Percentiles rank a stretch among this genome's conserved stretches.
Conservation (phyloP, 2,113 vertebrate species). For the Ptilorrhoa leucosticta region DNA sequence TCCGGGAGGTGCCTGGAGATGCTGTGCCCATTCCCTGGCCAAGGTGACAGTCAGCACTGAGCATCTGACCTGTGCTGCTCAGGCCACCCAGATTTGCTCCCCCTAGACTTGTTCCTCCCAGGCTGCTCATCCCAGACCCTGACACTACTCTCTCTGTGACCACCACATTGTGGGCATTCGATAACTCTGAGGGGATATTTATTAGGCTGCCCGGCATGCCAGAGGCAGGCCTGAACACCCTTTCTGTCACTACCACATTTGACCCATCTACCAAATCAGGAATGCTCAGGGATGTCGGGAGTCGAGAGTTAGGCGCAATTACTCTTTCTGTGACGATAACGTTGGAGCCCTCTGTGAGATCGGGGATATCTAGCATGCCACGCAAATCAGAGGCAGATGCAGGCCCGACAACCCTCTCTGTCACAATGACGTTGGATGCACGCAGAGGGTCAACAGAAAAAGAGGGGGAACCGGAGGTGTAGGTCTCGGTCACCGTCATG, state of each 20-base stretch:
- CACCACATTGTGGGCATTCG: slow-evolving; percentile 70
- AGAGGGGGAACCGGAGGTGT: slow-evolving; percentile 61
- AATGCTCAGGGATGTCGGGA: slow-evolving; percentile 70
- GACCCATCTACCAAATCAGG: slow-evolving; percentile 72
- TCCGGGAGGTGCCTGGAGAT: slow-evolving; percentile 44
- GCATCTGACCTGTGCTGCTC: slow-evolving; percentile 21
- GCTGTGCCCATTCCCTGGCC: slow-evolving; percentile 61
- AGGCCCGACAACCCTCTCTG: slow-evolving; percentile 74
- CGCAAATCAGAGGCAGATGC: slow-evolving; percentile 65
- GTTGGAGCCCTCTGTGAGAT: slow-evolving; percentile 73
- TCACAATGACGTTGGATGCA: slow-evolving; percentile 67
- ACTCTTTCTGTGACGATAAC: slow-evolving; percentile 79
- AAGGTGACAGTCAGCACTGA: slow-evolving; percentile 61
- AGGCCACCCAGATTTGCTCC: slow-evolving; percentile 20
- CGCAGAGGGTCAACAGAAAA: slow-evolving; percentile 66
- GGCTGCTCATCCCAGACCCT: slow-evolving; percentile 60
- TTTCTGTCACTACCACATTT: slow-evolving; percentile 79
- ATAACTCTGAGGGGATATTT: slow-evolving; percentile 70
- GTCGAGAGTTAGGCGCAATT: slow-evolving; percentile 68
- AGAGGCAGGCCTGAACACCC: slow-evolving; percentile 70
- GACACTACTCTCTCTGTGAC: slow-evolving; percentile 79
- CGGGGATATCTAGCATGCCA: slow-evolving; percentile 72
- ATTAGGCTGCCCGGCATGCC: slow-evolving; percentile 71
- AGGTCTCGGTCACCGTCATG: slow-evolving; percentile 76
- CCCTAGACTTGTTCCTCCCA: not conserved